phyloP scores from a whole-genome alignment of 2,113 vertebrate genomes.

The Rutilus rutilus region DNA sequence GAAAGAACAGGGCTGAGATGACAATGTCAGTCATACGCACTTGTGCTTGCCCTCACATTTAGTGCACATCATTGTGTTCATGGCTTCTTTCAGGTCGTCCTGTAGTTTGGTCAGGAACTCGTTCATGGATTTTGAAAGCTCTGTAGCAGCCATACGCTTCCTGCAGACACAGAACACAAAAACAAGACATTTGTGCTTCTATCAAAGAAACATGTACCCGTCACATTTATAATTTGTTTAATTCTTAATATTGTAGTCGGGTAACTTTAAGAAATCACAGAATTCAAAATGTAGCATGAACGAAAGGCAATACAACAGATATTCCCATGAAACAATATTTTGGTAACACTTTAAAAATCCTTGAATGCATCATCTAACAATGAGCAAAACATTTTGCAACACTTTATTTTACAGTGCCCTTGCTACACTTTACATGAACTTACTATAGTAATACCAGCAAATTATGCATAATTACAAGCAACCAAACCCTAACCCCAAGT shows the following conservation, averaged over 20 bases:
- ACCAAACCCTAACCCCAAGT: too few relatives aligned
- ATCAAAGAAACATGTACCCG: neutral
- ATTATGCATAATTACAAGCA: too few relatives aligned
- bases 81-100: constrained; percentile 93
- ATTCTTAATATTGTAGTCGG: neutral
- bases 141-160: constrained; percentile 88
- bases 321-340: neutral
- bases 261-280: too few relatives aligned
- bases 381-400: too few relatives aligned
- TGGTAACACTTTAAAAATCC: too few relatives aligned
- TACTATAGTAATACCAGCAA: too few relatives aligned
- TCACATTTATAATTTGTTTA: neutral
- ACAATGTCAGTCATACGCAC: constrained; percentile 68
- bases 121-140: constrained; percentile 89
- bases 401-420: too few relatives aligned
- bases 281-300: neutral
- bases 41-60: constrained; percentile 94
- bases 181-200: neutral
- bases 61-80: constrained; percentile 98
- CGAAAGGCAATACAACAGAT: neutral
- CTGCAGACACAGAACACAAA: constrained; percentile 65
- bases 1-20: neutral
- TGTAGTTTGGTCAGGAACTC: constrained; percentile 92
- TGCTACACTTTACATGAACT: too few relatives aligned
- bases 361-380: too few relatives aligned